A percentile compares a stretch with the other conserved stretches of the same genome.
Conservation (phyloP, 2,797 vertebrate species). For the Tragopan temminckii region DNA sequence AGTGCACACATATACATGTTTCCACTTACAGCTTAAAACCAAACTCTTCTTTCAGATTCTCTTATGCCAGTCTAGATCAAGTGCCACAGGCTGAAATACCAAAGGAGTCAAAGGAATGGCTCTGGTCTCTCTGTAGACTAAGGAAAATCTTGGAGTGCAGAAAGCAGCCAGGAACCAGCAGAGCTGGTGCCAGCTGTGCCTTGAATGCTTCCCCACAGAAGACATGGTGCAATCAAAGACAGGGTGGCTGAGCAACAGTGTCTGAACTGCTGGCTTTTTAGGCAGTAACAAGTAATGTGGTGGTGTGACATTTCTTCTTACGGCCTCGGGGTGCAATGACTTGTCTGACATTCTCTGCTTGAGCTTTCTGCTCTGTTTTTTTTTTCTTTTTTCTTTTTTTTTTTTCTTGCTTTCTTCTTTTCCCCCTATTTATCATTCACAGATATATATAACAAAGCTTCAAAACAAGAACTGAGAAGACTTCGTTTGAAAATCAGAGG, state of each 20-base stretch:
- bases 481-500: neutral
- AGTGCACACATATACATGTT: neutral
- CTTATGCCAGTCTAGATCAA: neutral
- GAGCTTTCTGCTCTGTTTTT: neutral
- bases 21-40: neutral
- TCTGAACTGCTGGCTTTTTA: neutral
- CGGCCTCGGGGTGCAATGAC: neutral
- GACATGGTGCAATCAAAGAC: neutral
- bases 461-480: neutral
- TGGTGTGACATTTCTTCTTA: neutral
- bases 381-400: neutral
- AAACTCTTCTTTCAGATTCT: neutral
- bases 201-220: neutral
- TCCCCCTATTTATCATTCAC: neutral
- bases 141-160: neutral
- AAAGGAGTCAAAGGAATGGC: neutral
- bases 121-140: neutral
- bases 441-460: neutral
- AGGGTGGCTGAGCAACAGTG: neutral
- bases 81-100: neutral
- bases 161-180: neutral
- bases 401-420: accelerated
- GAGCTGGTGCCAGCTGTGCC: neutral
- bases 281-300: neutral
- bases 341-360: neutral